Evolutionary conservation across 2,113 vertebrate genomes (phyloP), one percentile per base, ranked within the genome.

Genomic region (Psittacara wagleri): DNA sequence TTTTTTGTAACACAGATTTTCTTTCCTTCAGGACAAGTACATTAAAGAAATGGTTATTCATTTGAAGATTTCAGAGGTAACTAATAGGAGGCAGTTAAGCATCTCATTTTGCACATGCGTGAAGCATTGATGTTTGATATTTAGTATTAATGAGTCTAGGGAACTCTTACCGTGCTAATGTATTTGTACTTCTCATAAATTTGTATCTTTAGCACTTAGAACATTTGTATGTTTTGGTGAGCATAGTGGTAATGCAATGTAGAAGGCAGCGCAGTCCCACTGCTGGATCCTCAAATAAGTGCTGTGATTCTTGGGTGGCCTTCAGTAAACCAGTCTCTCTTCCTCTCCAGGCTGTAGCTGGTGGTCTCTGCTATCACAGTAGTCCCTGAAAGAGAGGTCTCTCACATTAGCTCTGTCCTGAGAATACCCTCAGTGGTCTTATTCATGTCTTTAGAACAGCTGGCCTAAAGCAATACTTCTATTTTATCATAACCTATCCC

Each of bases 111-210:
- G 48, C 72, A 91, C 64, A 54, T 73, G 83, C 6, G 4, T 6
- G 86, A 86, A 88, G 37, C 17, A 86, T 35, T 22, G 28, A 23
- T 90, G 55, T 93, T 57, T 88, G 5, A 2, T 86, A 91, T 92
- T 95, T 75, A 91, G 73, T 83, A 88, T 93, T 96, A 94, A 92
- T 86, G 69, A 95, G 62, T 68, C 77, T 83, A 86, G 92, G 88
- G 82, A 96, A 86, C 43, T 48, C 66, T 83, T 61, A 82, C 48
- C 29, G 31, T 72, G 19, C 64, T 92, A 89, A 89, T 86, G 61
- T 67, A 79, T 49, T 51, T 94, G 68, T 82, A 92, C 31, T 90
- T 76, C 57, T 86, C 79, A 75, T 49, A 79, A 88, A 81, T 67
- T 86, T 74, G 18, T 78, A 19, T 61, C 39, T 78, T 92, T 51